Percentiles rank a stretch among this genome's conserved stretches.
These are phyloP conservation scores for Notamacropus eugenii DNA, from an alignment of 2,797 vertebrate genomes.

Conservation along the genomic window DNA sequence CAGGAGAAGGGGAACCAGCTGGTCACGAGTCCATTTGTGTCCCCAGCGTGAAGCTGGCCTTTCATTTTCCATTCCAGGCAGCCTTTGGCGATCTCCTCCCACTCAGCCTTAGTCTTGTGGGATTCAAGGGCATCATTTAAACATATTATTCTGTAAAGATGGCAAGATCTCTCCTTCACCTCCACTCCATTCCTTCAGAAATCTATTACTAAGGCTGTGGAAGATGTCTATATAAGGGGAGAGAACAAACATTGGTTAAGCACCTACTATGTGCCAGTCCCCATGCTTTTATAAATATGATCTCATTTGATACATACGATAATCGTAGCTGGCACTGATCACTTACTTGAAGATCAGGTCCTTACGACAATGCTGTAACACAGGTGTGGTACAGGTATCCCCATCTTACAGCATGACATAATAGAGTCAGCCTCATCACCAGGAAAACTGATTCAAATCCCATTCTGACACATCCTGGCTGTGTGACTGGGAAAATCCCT, in stretches of 20 bases:
- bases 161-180: not conserved
- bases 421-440: not conserved
- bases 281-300: not conserved
- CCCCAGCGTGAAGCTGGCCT: not conserved
- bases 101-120: not conserved
- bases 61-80: not conserved
- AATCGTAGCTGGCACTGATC: not conserved
- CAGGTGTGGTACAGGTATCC: not conserved
- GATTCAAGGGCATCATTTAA: not conserved
- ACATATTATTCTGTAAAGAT: not conserved
- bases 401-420: not conserved
- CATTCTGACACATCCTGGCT: not conserved
- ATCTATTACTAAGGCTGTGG: not conserved
- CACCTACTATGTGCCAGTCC: too few relatives aligned
- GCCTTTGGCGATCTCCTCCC: not conserved
- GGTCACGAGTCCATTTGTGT: not conserved
- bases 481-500: not conserved
- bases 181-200: not conserved
- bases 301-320: too few relatives aligned
- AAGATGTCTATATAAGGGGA: not conserved
- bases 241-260: not conserved
- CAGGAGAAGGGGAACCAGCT: not conserved
- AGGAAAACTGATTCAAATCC: not conserved
- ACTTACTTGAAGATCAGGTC: not conserved
- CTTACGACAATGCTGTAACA: not conserved